Base-by-base conservation (phyloP, 2,888 invertebrate genomes). In the Acanthosepion esculentum region DNA sequence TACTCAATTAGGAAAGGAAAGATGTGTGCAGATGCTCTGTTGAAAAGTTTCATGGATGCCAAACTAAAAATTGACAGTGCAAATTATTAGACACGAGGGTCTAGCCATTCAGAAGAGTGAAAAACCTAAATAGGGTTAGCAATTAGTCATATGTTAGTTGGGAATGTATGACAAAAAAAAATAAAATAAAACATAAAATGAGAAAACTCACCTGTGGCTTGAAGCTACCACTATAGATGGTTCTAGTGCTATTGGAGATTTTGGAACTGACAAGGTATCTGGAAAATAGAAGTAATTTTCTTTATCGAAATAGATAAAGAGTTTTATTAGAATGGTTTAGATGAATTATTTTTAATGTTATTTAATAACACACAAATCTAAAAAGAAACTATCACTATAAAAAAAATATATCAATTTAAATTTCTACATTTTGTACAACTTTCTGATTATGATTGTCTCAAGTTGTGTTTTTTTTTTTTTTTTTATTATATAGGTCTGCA, bases 161-260 rank as follows among this genome's bases (percentile, higher is more conserved):
- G 64, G 20, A 26, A 23, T 4, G 64, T n/a, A n/a, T 78, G 29
- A n/a, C 15, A 12, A n/a, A 18, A n/a, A 64, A 29, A 29, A 64
- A n/a, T 3, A 12, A n/a, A 18, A n/a, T 29, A 29, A 29, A 64
- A 26, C 26, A 23, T 4, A n/a, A 15, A 91, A 53, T 18, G 33
- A 41, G 41, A 15, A 53, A 29, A 94, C 95, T 95, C 96, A 97
- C 97, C 96, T 96, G 95, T 97, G 97, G 94, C 94, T 95, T 96
- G 96, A 94, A 96, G 96, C 91, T 96, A 95, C 96, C 96, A 96
- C 93, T 95, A 96, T 26, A 94, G 95, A 55, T 94, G 95, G 94
- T 3, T 98, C 98, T 0, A 98, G 98, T 94, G 98, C 98, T 96
- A 98, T 98, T 8, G 99, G 99, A 94, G 98, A 98, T 97, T 98